A percentile compares a stretch with the other conserved stretches of the same genome.
These are phyloP conservation scores for Caloenas nicobarica DNA, from an alignment of 2,113 vertebrate species.

Conservation along the genomic window DNA sequence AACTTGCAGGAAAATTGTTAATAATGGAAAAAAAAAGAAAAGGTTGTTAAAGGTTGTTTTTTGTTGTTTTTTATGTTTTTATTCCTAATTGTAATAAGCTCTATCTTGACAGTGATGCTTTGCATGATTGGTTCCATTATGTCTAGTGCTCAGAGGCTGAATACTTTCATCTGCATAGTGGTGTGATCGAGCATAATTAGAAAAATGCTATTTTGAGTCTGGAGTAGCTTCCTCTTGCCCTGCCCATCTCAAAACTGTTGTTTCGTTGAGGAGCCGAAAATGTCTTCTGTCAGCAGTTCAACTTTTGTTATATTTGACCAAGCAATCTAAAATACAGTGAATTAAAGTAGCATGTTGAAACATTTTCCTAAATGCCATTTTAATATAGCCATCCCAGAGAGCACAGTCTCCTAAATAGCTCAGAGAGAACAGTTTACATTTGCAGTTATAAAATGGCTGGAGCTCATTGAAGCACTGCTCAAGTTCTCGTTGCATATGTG, in stretches of 20 bases:
- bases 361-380: background rate
- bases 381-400: background rate
- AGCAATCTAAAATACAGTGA: background rate
- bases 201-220: slow-evolving; percentile 35
- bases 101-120: slow-evolving; percentile 18
- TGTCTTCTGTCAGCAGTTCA: background rate
- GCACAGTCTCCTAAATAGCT: background rate
- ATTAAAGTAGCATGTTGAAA: background rate
- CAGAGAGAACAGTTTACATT: background rate
- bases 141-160: background rate
- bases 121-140: slow-evolving; percentile 52
- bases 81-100: slow-evolving; percentile 1
- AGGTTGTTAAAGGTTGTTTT: background rate
- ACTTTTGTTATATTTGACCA: background rate
- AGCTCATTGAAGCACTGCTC: background rate
- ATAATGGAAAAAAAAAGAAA: background rate
- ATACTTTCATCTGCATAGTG: slow-evolving; percentile 49
- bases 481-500: background rate
- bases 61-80: background rate
- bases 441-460: background rate
- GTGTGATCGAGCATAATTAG: slow-evolving; percentile 35
- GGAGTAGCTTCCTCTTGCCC: slow-evolving; percentile 11
- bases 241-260: background rate
- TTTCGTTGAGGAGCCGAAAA: background rate
- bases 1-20: background rate